Evolutionary conservation across 2,797 vertebrate species (phyloP), one percentile per base, ranked within the genome.

Genomic region (Aldrovandia affinis): DNA sequence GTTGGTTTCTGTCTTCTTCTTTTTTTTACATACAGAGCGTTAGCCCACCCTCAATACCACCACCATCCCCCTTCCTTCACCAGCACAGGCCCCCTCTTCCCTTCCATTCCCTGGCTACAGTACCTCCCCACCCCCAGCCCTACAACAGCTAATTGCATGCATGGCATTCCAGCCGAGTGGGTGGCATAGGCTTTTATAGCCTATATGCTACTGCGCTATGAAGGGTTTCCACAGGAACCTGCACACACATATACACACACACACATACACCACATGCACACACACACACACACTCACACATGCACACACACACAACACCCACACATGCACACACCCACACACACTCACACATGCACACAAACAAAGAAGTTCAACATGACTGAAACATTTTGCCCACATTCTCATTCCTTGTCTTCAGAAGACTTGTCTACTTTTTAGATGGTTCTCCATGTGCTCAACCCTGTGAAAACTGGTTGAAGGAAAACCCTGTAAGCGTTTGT

Each of bases 91-190:
- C 85, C 85, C 87, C 83, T 68, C 81, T 83, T 65, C 84, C 54
- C 78, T n/a, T 39, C 55, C 52, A 77, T 65, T 47, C 88, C 61
- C 61, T 28, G 61, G 61, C 89, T 89, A 91, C 89, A 88, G 90
- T 63, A 9, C 61, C n/a, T 22, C 39, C 30, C 78, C 39, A 3
- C 73, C 78, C 47, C 30, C 54, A 18, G 14, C 50, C 30, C 79
- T 55, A 54, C 83, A 94, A 92, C 92, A 94, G 94, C 94, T 96
- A 95, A 96, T 95, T 95, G 95, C 97, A 95, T 96, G 94, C 95
- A 95, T 95, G 92, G 94, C 96, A 97, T 98, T 97, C 96, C 96
- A 96, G 95, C 96, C 92, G 96, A 95, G 95, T 97, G 96, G 96
- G 96, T 97, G 96, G 97, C 93, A 95, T 89, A 81, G 90, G 90